phyloP scores from a whole-genome alignment of 2,888 invertebrate species.

The Harmothoe impar region DNA sequence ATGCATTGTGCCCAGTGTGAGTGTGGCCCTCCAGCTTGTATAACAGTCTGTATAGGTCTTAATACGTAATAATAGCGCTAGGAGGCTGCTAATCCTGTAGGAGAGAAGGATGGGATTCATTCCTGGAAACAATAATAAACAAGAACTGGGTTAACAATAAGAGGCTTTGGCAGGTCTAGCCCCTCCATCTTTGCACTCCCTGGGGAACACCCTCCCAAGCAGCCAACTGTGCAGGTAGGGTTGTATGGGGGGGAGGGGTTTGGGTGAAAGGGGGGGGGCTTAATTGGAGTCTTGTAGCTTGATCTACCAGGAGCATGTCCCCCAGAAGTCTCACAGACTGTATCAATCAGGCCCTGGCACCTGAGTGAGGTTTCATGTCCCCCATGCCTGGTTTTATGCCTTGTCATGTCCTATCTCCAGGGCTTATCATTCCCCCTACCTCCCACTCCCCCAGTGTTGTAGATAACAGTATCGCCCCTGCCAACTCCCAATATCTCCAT shows the following conservation, averaged over 20 bases:
- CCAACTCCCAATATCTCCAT: background rate
- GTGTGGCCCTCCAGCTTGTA: background rate
- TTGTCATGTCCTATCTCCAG: background rate
- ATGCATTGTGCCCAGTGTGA: background rate
- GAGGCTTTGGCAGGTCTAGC: too few species aligned
- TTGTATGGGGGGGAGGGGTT: background rate
- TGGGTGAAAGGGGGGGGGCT: background rate
- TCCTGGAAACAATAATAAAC: too few species aligned
- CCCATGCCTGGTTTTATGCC: background rate
- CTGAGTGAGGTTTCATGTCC: conserved; percentile 19
- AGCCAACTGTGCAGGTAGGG: background rate
- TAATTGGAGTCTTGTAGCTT: background rate
- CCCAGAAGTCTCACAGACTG: background rate
- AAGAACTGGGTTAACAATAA: too few species aligned
- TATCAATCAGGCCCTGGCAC: background rate
- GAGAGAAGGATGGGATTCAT: too few species aligned
- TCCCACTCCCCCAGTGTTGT: background rate
- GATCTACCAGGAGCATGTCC: background rate
- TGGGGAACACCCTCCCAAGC: background rate
- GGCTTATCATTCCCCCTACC: background rate
- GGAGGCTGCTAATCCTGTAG: too few species aligned
- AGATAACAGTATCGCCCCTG: background rate
- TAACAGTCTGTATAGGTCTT: too few species aligned
- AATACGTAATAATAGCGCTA: too few species aligned
- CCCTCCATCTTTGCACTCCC: too few species aligned